Evolutionary conservation across 2,113 vertebrate genomes (phyloP).

Genomic region (Bos taurus): DNA sequence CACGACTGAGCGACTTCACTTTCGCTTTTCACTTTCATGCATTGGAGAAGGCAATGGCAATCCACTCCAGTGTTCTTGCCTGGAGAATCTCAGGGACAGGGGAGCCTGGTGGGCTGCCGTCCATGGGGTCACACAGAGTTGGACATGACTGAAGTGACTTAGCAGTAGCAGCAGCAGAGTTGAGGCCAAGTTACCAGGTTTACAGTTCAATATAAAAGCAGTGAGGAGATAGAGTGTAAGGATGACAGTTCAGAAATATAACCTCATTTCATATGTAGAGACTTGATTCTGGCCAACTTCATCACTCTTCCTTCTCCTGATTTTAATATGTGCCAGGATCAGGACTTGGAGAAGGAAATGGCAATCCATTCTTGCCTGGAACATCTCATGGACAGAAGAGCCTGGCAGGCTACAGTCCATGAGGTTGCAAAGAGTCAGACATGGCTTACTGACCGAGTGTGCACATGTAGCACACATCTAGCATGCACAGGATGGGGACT

Average conservation of each 20-base stretch:
- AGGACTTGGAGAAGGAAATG: not conserved
- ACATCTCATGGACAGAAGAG: not conserved
- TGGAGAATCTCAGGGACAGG: no score
- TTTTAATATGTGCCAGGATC: not conserved
- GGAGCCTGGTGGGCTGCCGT: no score
- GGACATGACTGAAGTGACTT: no score
- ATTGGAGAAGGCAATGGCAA: no score
- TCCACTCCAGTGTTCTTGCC: no score
- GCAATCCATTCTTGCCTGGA: not conserved
- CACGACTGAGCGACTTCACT: no score
- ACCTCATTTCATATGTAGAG: not conserved
- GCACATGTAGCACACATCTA: not conserved
- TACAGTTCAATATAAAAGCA: not conserved
- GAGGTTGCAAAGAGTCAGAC: not conserved
- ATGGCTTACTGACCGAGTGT: not conserved
- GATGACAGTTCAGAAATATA: not conserved
- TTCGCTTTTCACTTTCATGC: no score
- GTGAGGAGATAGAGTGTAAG: not conserved
- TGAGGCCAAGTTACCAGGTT: not conserved
- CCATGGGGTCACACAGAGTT: no score
- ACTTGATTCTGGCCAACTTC: not conserved
- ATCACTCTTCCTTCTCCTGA: not conserved
- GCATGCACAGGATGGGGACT: not conserved
- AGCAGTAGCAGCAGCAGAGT: not conserved
- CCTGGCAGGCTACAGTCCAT: not conserved